Base-by-base conservation (phyloP, 2,113 vertebrate genomes). In the Saguinus imperator region DNA sequence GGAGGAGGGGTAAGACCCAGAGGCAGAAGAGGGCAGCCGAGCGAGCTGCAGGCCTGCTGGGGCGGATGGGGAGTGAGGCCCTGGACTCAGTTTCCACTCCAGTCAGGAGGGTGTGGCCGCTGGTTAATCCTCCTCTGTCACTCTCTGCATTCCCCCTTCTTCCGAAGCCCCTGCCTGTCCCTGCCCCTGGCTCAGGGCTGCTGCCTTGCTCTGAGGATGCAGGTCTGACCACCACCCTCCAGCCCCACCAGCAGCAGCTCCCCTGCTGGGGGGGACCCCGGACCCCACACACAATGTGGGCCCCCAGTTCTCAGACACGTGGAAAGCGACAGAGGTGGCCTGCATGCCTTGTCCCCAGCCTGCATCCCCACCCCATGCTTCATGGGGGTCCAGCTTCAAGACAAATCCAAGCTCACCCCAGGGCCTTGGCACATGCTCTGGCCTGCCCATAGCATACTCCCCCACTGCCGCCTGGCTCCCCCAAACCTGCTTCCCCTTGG, bases 281-380 rank as follows among this genome's bases (percentile, higher is more conserved):
- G 11, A 16, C 5, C 4, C 17, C 12, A 61, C 35, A 13, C 35
- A 1, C 29, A 9, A 2, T 6, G 16, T 5, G 1, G 25, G 8
- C 6, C 8, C 5, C 6, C 1, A 0, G 8, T 8, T 10, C 10
- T 13, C 11, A 1, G 70, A 45, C 1, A 8, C 82, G 6, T 72
- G 29, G 52, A 8, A 17, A 40, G 21, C 37, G 9, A 21, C 20
- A 2, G 43, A 64, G 6, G 57, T 4, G 43, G 3, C 55, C n/a
- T 52, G 18, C 2, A 10, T 17, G 37, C 52, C 61, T 64, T 64
- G 61, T 29, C 1, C 12, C n/a, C 23, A 57, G 55, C 58, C 17
- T 9, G 13, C 10, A 57, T 50, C 48, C 4, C 20, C 32, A 0
- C 37, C 21, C n/a, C 17, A 18, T n/a, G 35, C 13, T 32, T 16